Base-by-base conservation (phyloP, 2,888 invertebrate genomes). In the Nomada lathburiana region DNA sequence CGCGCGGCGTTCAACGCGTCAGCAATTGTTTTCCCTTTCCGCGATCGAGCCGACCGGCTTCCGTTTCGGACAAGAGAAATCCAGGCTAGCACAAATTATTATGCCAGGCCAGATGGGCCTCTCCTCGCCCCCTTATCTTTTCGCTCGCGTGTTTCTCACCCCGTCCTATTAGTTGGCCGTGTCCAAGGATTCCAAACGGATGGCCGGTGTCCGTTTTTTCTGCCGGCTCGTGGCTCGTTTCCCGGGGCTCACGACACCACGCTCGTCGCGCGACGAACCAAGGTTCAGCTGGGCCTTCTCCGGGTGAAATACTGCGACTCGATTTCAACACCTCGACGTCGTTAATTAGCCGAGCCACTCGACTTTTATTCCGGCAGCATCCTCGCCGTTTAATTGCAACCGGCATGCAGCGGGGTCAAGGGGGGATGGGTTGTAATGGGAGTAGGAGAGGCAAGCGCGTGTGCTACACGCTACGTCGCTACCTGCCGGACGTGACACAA, bases 111-210 rank as follows among this genome's bases (percentile, higher is more conserved):
- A 82, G 84, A 80, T 80, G 86, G 83, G 80, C 53, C 68, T 64
- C 53, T 52, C 68, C 59, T 57, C 47, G 84, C 80, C 83, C 29
- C 80, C 90, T 92, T 93, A 93, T 93, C 93, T 92, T 82, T 78
- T 82, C 81, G 86, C 83, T 90, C 87, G 90, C 91, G 90, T 93
- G 92, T 93, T 92, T 91, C 90, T 92, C 91, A 89, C 87, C 89
- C 91, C 88, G 91, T 85, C 92, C 93, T 93, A 92, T 92, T 93
- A 92, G 92, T 92, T 91, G 88, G 29, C 89, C 88, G 91, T 90
- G 91, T 91, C 89, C 87, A 76, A 84, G 85, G 90, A 89, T 90
- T 89, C 89, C 89, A 86, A 88, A 89, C 87, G 67, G 62, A 68
- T 63, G 71, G 55, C 70, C 68, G 69, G 26, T 57, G 47, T 59